Evolutionary conservation across 2,888 invertebrate genomes (phyloP), one percentile per base, ranked within the genome.

Genomic region (Cheilosia urbana): DNA sequence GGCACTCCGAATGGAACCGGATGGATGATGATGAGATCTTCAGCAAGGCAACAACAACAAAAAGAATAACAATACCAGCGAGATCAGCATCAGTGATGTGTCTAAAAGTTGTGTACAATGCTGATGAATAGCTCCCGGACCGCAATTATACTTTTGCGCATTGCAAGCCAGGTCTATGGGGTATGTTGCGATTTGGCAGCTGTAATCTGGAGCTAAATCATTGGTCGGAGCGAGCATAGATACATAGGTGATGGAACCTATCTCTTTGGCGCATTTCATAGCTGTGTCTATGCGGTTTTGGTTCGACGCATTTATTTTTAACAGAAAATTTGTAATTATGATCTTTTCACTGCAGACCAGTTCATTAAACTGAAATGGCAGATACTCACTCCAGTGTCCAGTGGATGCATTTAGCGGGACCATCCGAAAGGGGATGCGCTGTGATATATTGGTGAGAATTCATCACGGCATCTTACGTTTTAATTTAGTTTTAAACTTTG

Each of bases 61-160:
- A 53, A 58, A 65, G 30, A 34, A 66, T 40, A 72, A 63, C 68
- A 72, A 51, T 51, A 51, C 30, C 42, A 65, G 65, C 65, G 15
- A 69, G 47, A 65, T 68, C 85, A 81, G 71, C 81, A 68, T 77
- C 78, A 76, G 68, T 19, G 71, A 76, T 85, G 80, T 76, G 76
- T 81, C 85, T 85, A 66, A 77, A 81, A 85, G 79, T 85, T 85
- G 76, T 85, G 81, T 81, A 81, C 85, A 81, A 71, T 77, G 72
- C 87, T 87, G 87, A 87, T 87, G 87, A 82, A 87, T 87, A 73
- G 82, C 81, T 87, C 87, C 82, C 77, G 87, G 87, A 82, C 81
- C 76, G 82, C 87, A 81, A 87, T 87, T 87, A 87, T 77, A 82
- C 69, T 82, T 85, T 82, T 87, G 82, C 87, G 72, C 85, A 81